Evolutionary conservation across 2,797 vertebrate genomes (phyloP).

Genomic region (Loris lydekkerianus): DNA sequence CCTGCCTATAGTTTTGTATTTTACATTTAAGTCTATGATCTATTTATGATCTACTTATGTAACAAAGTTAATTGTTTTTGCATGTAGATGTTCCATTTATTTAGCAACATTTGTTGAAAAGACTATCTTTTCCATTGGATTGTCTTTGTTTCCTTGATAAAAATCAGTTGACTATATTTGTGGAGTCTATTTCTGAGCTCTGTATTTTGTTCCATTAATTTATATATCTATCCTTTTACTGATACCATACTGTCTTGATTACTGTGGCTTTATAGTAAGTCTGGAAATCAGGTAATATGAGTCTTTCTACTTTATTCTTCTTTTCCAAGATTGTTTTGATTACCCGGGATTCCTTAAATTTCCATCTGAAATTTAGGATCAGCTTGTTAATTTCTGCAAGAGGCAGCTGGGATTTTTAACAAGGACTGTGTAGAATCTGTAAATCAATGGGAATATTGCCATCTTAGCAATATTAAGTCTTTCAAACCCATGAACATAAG

Average conservation of each 20-base stretch:
- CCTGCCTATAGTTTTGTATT: neutral
- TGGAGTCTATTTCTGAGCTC: neutral
- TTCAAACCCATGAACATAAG: neutral
- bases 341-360: conserved; percentile 1
- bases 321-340: conserved; percentile 1
- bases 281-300: neutral
- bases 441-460: neutral
- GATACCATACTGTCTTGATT: neutral
- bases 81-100: neutral
- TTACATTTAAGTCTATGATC: neutral
- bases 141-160: neutral
- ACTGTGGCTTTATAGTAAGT: neutral
- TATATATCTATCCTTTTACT: neutral
- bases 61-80: neutral
- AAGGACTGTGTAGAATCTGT: neutral
- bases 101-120: neutral
- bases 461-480: neutral
- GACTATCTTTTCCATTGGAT: neutral
- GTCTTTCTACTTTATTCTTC: neutral
- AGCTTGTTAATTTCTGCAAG: neutral
- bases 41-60: neutral
- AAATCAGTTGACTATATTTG: neutral
- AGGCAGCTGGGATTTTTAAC: neutral
- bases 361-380: neutral
- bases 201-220: neutral